Conservation (phyloP, 2,888 invertebrate genomes). For the Oxytorus armatus region DNA sequence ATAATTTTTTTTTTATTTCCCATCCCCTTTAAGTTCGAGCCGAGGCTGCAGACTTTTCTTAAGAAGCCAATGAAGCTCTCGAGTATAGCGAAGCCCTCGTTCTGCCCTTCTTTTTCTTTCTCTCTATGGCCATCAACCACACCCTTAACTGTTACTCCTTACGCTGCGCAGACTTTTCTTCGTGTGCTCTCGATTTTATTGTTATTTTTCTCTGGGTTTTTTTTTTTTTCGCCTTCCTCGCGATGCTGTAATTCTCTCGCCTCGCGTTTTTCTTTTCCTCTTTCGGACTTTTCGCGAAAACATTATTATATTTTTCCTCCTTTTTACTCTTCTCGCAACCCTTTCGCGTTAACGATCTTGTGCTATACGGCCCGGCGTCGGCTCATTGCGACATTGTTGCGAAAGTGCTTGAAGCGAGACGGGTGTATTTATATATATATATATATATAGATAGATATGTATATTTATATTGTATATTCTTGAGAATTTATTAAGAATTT, state of each 20-base stretch:
- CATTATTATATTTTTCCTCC: conserved; percentile 15
- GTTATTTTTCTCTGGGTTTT: conserved; percentile 40
- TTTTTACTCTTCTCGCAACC: conserved; percentile 53
- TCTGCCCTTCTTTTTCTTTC: conserved; percentile 10
- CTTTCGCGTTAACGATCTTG: conserved; percentile 68
- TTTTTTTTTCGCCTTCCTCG: conserved; percentile 28
- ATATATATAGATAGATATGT: too few relatives aligned
- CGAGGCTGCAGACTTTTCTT: conserved; percentile 56
- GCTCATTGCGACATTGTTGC: conserved; percentile 57
- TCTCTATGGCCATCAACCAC: conserved; percentile 26
- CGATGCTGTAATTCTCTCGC: conserved; percentile 46
- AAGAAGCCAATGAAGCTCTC: conserved; percentile 66
- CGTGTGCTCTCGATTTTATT: conserved; percentile 52
- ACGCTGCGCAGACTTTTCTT: conserved; percentile 57
- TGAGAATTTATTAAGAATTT: conserved; percentile 50
- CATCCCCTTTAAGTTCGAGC: not conserved
- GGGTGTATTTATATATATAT: conserved; percentile 7
- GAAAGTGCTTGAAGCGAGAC: conserved; percentile 16
- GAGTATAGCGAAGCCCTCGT: conserved; percentile 55
- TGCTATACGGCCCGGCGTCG: conserved; percentile 9
- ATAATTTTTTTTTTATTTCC: conserved; percentile 56
- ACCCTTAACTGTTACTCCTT: conserved; percentile 16
- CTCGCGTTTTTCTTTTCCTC: conserved; percentile 24
- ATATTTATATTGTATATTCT: not conserved
- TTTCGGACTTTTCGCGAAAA: conserved; percentile 35